Evolutionary conservation across 1,140 invertebrate genomes (phyloP), one percentile per base, ranked within the genome.

Genomic region (Cepaea nemoralis): DNA sequence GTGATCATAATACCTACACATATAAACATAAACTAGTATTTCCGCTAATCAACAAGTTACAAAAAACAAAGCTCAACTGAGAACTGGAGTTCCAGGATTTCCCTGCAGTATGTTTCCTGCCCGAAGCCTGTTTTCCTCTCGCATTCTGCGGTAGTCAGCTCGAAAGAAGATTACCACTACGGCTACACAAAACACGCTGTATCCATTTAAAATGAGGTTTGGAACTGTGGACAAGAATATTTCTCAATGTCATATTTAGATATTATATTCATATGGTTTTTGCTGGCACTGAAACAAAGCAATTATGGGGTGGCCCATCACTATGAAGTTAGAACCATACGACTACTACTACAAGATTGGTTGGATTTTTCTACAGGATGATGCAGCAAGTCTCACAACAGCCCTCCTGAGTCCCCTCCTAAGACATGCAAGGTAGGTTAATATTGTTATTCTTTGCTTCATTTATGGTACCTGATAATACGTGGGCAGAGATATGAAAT

Each of bases 141-240:
- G n/a, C 77, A 79, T 69, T 14, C 77, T 5, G 33, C 42, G 63
- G 48, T 79, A 79, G 12, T 79, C n/a, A 19, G 78, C 16, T n/a
- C 59, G 67, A 42, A 80, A 80, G 22, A 80, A n/a, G 6, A 80
- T 45, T 22, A 39, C 69, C n/a, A 80, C 55, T 31, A 73, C 78
- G 10, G 73, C 6, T 2, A 19, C 33, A 40, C 55, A 80, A 3
- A 80, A 10, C n/a, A 80, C 67, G 45, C 69, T 40, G n/a, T 45
- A 45, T 42, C 67, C 67, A 59, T 80, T 80, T 22, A 16, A 31
- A 24, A 71, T 50, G 14, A 80, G 69, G 48, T 80, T 80, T 6
- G 78, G 78, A 19, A 71, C 78, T 80, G 69, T 45, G 70, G 31
- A 37, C 67, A 45, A 69, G 35, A 37, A n/a, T 50, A 76, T 24